These are phyloP conservation scores for Synanceia verrucosa DNA, from an alignment of 2,797 vertebrate genomes.

Conservation along the genomic window DNA sequence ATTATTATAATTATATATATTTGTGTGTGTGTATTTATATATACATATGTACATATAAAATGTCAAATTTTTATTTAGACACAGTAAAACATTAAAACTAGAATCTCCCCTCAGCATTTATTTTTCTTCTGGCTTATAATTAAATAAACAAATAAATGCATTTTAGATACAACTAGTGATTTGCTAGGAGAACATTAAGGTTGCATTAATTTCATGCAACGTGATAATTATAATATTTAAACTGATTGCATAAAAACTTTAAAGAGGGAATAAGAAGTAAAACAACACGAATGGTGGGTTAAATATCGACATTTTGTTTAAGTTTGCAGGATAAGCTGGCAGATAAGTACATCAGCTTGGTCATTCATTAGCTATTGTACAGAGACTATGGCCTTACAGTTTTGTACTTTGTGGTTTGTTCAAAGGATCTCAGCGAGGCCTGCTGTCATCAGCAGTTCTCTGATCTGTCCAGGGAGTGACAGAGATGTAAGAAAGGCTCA, in stretches of 20 bases:
- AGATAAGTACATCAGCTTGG: slow-evolving; percentile 11
- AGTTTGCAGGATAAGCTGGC: background rate
- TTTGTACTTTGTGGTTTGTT: slow-evolving; percentile 65
- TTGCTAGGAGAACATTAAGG: background rate
- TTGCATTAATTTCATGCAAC: background rate
- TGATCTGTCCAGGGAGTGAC: slow-evolving; percentile 32
- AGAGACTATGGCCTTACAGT: background rate
- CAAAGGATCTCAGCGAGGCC: slow-evolving; percentile 32
- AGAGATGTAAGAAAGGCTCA: slow-evolving; percentile 17
- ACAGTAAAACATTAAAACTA: background rate
- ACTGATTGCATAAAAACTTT: background rate
- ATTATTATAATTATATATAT: too few relatives aligned
- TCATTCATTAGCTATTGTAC: slow-evolving; percentile 53
- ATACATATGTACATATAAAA: too few relatives aligned
- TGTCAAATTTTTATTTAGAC: background rate
- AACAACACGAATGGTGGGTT: background rate
- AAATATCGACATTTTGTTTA: background rate
- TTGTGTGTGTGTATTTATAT: too few relatives aligned
- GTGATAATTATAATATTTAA: background rate
- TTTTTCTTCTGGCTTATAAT: background rate
- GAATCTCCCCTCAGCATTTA: background rate
- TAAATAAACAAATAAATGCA: background rate
- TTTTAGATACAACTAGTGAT: background rate
- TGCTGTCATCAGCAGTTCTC: slow-evolving; percentile 60
- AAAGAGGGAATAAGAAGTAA: background rate